Evolutionary conservation across 2,113 vertebrate genomes (phyloP).

Genomic region (Crotophaga sulcirostris): DNA sequence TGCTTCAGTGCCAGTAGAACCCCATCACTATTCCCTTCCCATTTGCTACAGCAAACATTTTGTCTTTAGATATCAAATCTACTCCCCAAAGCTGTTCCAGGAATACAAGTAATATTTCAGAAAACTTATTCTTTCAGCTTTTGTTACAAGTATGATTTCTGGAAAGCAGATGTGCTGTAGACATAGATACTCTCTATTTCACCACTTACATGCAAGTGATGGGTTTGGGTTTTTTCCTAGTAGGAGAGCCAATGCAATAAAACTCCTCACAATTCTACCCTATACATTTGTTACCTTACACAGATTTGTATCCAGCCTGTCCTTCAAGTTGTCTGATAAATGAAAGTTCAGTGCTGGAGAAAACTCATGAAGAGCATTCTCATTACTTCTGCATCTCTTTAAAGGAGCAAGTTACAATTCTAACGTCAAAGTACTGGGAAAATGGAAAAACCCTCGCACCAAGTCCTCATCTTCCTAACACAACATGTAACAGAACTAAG

Average conservation of each 20-base stretch:
- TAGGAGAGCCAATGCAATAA: background rate
- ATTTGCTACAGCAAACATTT: background rate
- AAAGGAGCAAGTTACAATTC: background rate
- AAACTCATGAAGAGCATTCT: background rate
- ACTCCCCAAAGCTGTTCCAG: background rate
- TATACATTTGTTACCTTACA: background rate
- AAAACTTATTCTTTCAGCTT: background rate
- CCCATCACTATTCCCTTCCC: background rate
- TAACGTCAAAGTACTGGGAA: background rate
- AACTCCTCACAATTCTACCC: background rate
- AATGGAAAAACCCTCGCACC: background rate
- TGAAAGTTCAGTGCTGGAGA: background rate
- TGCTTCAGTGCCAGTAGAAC: background rate
- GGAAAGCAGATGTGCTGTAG: background rate
- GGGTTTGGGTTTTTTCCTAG: background rate
- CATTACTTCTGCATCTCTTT: background rate
- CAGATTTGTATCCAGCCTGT: background rate
- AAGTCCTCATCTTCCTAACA: background rate
- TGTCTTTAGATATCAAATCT: background rate
- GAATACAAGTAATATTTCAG: background rate
- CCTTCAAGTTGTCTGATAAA: background rate
- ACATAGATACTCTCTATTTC: background rate
- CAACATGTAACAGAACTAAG: background rate
- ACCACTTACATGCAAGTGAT: background rate
- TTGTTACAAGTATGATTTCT: background rate